Evolutionary conservation across 2,113 vertebrate species (phyloP).

Genomic region (Fulmarus glacialis): DNA sequence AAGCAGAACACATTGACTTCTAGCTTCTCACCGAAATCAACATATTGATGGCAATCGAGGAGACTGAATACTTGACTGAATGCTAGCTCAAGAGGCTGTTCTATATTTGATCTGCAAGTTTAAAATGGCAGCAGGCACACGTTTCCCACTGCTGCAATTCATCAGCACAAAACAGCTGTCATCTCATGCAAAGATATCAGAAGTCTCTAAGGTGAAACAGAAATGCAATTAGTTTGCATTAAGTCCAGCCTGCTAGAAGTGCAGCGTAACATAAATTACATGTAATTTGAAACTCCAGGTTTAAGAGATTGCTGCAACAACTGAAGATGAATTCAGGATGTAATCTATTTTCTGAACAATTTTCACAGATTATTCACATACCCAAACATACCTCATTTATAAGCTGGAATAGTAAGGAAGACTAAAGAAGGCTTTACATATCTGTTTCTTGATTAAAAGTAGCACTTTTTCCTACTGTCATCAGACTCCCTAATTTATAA

Average conservation of each 20-base stretch:
- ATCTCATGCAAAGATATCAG: conserved; percentile 55
- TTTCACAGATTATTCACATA: conserved; percentile 17
- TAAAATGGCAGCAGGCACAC: conserved; percentile 57
- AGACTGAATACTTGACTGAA: conserved; percentile 28
- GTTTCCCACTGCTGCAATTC: conserved; percentile 63
- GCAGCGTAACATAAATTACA: conserved; percentile 30
- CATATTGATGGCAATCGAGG: conserved; percentile 15
- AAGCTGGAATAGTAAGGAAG: not conserved
- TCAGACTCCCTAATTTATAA: not conserved
- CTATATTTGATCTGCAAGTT: conserved; percentile 55
- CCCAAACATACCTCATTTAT: conserved; percentile 21
- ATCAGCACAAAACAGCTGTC: conserved; percentile 66
- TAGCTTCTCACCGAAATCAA: not conserved
- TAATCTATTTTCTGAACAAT: conserved; percentile 29
- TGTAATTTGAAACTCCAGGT: conserved; percentile 44
- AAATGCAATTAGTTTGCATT: conserved; percentile 66
- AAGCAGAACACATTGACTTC: not conserved
- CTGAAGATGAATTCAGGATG: not conserved
- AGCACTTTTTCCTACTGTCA: not conserved
- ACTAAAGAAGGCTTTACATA: not conserved
- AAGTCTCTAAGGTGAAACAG: conserved; percentile 61
- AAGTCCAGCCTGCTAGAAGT: conserved; percentile 48
- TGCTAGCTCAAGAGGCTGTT: conserved; percentile 47
- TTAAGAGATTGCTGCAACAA: conserved; percentile 38
- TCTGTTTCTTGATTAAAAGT: conserved; percentile 37